phyloP scores from a whole-genome alignment of 2,888 invertebrate species.

The Caradrina kadenii region DNA sequence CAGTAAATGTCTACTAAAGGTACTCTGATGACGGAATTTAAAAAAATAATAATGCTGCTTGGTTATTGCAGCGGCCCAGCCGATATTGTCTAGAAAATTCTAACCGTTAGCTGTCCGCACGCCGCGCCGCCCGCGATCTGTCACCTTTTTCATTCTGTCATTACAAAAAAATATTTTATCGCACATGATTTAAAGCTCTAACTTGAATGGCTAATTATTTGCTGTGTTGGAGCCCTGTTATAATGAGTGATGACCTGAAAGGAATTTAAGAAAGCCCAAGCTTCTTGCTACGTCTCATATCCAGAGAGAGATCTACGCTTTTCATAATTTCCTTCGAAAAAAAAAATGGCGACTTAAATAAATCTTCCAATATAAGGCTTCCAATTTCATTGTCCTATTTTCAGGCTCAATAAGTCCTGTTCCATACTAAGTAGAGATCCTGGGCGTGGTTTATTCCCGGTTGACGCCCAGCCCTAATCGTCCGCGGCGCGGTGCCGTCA shows the following conservation, averaged over 20 bases:
- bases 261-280: neutral
- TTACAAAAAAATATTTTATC: too few relatives aligned
- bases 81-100: too few relatives aligned
- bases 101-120: too few relatives aligned
- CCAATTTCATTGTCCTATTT: constrained; percentile 25
- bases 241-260: too few relatives aligned
- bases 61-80: too few relatives aligned
- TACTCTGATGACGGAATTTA: too few relatives aligned
- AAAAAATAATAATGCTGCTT: too few relatives aligned
- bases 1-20: neutral
- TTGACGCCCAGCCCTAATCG: constrained; percentile 47
- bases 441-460: constrained; percentile 54
- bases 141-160: too few relatives aligned
- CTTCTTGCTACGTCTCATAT: neutral
- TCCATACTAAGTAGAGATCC: constrained; percentile 4
- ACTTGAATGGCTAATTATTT: too few relatives aligned
- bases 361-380: constrained; percentile 4
- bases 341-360: neutral
- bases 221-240: too few relatives aligned
- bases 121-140: too few relatives aligned
- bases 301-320: neutral
- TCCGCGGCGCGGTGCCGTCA: constrained; percentile 63
- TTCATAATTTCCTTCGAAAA: neutral
- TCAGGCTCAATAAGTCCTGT: constrained; percentile 20
- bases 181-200: too few relatives aligned